Conservation (phyloP, 2,113 vertebrate genomes). For the human region GRCh38 chr1:68971501-68972000, state of each 20-base stretch:
- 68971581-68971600: background rate
- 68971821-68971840: background rate
- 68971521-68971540: background rate
- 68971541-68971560: background rate
- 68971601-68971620: background rate
- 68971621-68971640: background rate
- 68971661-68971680: background rate
- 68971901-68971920: background rate
- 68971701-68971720: background rate
- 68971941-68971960: background rate
- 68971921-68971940: background rate
- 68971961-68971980: background rate
- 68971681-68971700: background rate
- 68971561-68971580: background rate
- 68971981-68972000: background rate
- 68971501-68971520: background rate
- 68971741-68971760: background rate
- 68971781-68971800: background rate
- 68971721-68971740: slow-evolving; percentile 27
- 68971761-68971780: background rate
- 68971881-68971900: background rate
- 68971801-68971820: background rate
- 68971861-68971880: background rate
- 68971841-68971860: background rate
- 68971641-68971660: background rate